Base-by-base conservation (phyloP, 2,113 vertebrate species). In the Oplegnathus fasciatus region DNA sequence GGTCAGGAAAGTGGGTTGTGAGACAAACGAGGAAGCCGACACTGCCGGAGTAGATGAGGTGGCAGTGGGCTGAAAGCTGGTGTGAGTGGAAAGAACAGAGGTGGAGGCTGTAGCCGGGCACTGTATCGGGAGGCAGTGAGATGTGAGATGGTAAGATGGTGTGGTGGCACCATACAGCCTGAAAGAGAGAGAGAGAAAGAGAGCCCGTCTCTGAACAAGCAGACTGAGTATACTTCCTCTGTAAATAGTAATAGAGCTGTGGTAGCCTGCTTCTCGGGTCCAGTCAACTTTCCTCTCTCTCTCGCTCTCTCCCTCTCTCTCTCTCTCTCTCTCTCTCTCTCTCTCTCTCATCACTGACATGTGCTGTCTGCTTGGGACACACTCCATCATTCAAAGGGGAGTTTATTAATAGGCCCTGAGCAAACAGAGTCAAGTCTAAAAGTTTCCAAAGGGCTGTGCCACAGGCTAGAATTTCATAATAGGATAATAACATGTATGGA, bases 321-420 rank as follows among this genome's bases (percentile, higher is more conserved):
- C 17, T 46, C 32, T 68, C 48, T 78, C 68, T 60, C 62, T 55
- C 30, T 78, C 69, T 71, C 37, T 80, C 64, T 73, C 37, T 85
- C 66, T 55, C 81, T 75, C 86, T 82, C 91, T 93, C 89, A 83
- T 92, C 89, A 78, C 82, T 87, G 93, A 91, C 93, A 94, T 93
- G 86, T 93, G 91, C 90, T 93, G 92, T 94, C 92, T 93, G 91
- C 89, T 83, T 60, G 71, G 91, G 93, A 94, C 92, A 92, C 84
- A 92, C 91, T 91, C 93, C 86, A 84, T 95, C 93, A 93, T 94
- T 95, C 89, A 94, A 89, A 92, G 82, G 65, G 79, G 64, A 82
- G 88, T 92, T 89, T 95, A 96, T 95, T 95, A 95, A 94, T 95
- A 95, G 84, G 82, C 67, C 76, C 77, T 92, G 94, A 96, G 93